Conservation (phyloP, 2,797 vertebrate species). For the Enteromius paludinosus region DNA sequence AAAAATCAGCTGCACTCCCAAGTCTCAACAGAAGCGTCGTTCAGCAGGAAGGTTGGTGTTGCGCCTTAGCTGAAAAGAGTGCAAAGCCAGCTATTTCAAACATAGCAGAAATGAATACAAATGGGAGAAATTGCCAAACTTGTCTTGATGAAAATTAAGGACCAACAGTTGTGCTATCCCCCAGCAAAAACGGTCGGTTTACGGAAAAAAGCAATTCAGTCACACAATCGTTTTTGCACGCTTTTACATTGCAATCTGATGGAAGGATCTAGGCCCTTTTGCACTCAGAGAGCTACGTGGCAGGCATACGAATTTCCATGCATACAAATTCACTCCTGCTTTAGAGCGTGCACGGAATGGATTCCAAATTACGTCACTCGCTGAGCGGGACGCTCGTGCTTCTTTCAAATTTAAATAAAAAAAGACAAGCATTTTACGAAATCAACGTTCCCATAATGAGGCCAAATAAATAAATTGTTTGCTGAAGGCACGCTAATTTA, state of each 20-base stretch:
- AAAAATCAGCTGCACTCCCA: conserved; percentile 23
- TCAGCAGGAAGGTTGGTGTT: conserved; percentile 42
- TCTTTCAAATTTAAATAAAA: conserved; percentile 39
- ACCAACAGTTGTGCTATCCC: conserved; percentile 15
- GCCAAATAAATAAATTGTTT: conserved; percentile 5
- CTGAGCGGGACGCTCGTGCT: conserved; percentile 36
- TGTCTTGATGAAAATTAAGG: conserved; percentile 46
- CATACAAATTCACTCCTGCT: conserved; percentile 55
- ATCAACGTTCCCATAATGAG: background rate
- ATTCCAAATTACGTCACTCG: conserved; percentile 55
- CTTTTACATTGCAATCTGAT: conserved; percentile 56
- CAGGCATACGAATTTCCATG: conserved; percentile 59
- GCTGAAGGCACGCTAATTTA: conserved; percentile 6
- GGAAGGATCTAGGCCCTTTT: conserved; percentile 60
- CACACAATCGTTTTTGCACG: conserved; percentile 46
- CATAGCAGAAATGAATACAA: conserved; percentile 27
- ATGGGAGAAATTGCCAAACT: conserved; percentile 27
- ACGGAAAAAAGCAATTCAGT: conserved; percentile 37
- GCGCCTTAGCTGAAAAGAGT: conserved; percentile 28
- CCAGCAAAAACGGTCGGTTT: conserved; percentile 37
- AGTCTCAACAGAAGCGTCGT: conserved; percentile 26
- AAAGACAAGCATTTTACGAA: background rate
- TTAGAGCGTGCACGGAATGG: conserved; percentile 39
- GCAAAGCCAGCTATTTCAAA: conserved; percentile 28
- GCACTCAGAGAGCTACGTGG: conserved; percentile 62